Base-by-base conservation (phyloP, 2,113 vertebrate genomes). In the Reinhardtius hippoglossoides region DNA sequence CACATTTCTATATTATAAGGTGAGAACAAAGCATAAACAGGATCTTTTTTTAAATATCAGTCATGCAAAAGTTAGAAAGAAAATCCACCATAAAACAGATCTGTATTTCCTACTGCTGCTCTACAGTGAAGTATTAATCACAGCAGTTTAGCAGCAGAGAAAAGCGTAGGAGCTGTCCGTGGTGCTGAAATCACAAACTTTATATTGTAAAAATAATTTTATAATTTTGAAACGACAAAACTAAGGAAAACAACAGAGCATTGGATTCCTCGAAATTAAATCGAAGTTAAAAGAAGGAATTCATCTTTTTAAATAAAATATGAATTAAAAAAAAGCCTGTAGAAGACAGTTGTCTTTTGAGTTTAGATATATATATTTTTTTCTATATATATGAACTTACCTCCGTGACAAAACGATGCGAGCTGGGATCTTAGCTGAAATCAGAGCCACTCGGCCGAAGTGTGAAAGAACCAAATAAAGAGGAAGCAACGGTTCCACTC, bases 171-270 rank as follows among this genome's bases (percentile, higher is more conserved):
- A 73, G 82, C 93, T 94, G 67, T 90, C 93, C 91, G 0, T 56
- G 90, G 93, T 95, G 56, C 94, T 94, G 93, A 93, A 93, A 69
- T 5, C 12, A n/a, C 54, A 15, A 64, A 35, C 31, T 23, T 5
- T 46, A 10, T 40, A 40, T 10, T 40, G 8, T 40, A 40, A 9
- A 9, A 40, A 10, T 40, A 2, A 40, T 40, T 40, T 40, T 6
- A 40, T 40, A 12, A 10, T 40, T 40, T 40, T 40, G 12, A 31
- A 31, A 31, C 31, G 6, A 31, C 31, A 31, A 31, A 31, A 31
- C 31, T 31, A 31, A 31, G 31, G 31, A 31, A 31, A 37, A 37
- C 2, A 37, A 37, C 1, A 37, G 35, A 9, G 35, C 6, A 37
- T 9, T 9, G 0, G 35, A 37, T 37, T 37, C 35, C 35, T 37